Percentiles rank a stretch among this genome's conserved stretches.
These are phyloP conservation scores for Mus caroli DNA, from an alignment of 2,797 vertebrate genomes.

Conservation along the genomic window DNA sequence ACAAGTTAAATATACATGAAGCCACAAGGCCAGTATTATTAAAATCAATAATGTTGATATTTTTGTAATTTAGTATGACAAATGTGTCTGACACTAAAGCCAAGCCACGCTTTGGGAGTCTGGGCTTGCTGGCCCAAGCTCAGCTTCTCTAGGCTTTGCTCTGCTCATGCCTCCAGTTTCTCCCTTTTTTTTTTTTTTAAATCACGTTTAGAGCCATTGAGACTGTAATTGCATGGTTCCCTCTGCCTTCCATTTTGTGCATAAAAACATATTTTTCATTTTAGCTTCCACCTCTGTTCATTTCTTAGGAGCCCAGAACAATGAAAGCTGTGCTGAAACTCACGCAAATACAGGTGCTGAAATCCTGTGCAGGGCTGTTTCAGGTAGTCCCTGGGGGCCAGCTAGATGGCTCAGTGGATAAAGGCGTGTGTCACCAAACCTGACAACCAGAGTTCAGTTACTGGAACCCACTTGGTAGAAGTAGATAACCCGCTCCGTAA, in stretches of 20 bases:
- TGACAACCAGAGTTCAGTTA: background rate
- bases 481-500: background rate
- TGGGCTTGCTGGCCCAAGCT: background rate
- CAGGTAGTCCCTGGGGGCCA: background rate
- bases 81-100: constrained; percentile 41
- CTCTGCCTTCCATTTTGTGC: constrained; percentile 51
- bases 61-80: constrained; percentile 36
- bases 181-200: background rate
- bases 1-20: constrained; percentile 63
- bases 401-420: background rate
- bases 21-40: constrained; percentile 37
- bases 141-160: background rate
- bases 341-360: background rate
- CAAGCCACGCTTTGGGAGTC: constrained; percentile 7
- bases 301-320: constrained; percentile 37
- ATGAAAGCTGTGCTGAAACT: constrained; percentile 30
- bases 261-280: constrained; percentile 39
- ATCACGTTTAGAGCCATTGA: background rate
- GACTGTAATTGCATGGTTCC: background rate
- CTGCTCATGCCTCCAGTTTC: background rate
- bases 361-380: background rate
- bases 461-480: background rate
- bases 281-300: constrained; percentile 45
- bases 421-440: background rate
- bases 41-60: background rate